Base-by-base conservation (phyloP, 2,113 vertebrate species). In the Otolemur garnettii region DNA sequence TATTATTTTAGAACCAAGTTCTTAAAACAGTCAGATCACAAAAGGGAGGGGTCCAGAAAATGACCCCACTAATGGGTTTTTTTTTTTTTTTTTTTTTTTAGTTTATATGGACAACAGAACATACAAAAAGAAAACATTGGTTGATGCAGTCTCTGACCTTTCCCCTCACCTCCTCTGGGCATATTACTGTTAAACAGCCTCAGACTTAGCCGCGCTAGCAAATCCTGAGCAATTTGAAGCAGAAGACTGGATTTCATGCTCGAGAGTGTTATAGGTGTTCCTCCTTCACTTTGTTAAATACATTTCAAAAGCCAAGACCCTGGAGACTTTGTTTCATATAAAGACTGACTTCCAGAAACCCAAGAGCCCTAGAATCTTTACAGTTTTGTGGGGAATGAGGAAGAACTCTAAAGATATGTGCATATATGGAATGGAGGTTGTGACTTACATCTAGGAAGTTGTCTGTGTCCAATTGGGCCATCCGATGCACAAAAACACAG, bases 401-500 rank as follows among this genome's bases (percentile, higher is more conserved):
- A 7, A 69, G 35, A 45, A 15, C 14, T 71, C 26, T 77, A 45
- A 71, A 69, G 42, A 42, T 38, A 66, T 22, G 26, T 17, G 55
- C n/a, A 42, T 38, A 66, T 22, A 30, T 17, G 55, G 7, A 90
- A 60, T 33, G 55, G 53, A 90, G 80, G 55, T 57, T 30, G 13
- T 4, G 53, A 95, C 98, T 98, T 97, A 99, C 98, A 26, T 98
- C 95, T 53, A 98, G 95, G 38, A 98, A 87, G 55, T 88, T 91
- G 42, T 75, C 84, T 21, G 98, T 87, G 50, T 99, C 96, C 88
- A 98, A 98, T 71, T 98, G 97, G 42, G 98, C 96, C 97, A 98
- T 98, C 81, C 92, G 96, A 77, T 97, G 98, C 57, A 95, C 96
- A 91, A 99, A 99, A 69, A 98, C 96, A 93, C 98, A 99, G 0